phyloP scores from a whole-genome alignment of 2,888 invertebrate genomes.

The Ommatoiulus sabulosus region DNA sequence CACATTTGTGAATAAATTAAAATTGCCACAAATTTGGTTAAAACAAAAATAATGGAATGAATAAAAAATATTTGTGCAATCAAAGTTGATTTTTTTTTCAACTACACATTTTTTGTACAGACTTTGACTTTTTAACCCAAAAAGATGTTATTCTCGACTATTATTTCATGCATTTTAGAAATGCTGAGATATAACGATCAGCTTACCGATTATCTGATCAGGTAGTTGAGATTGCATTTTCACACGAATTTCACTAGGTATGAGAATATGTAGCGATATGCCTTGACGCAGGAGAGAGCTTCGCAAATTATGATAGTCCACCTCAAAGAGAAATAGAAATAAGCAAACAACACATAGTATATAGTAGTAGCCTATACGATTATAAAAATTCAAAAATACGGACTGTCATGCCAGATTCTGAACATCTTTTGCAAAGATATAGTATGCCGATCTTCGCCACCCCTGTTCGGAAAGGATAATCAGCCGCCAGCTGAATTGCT shows the following conservation, averaged over 20 bases:
- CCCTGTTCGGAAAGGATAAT: slow-evolving; percentile 81
- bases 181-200: neutral
- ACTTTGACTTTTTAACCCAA: too few relatives aligned
- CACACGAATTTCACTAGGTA: slow-evolving; percentile 59
- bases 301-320: slow-evolving; percentile 52
- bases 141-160: too few relatives aligned
- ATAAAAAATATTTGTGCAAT: too few relatives aligned
- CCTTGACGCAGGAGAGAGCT: slow-evolving; percentile 40
- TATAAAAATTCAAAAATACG: slow-evolving; percentile 14
- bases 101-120: too few relatives aligned
- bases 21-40: too few relatives aligned
- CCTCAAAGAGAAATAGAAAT: slow-evolving; percentile 10
- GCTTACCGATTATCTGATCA: slow-evolving; percentile 60
- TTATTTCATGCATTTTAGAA: neutral
- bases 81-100: too few relatives aligned
- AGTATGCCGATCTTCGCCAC: slow-evolving; percentile 81
- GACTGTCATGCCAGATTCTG: slow-evolving; percentile 56
- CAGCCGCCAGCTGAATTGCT: slow-evolving; percentile 75
- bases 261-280: slow-evolving; percentile 51
- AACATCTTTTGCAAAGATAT: slow-evolving; percentile 75
- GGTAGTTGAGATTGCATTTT: slow-evolving; percentile 57
- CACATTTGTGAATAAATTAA: too few relatives aligned
- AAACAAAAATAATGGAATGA: too few relatives aligned
- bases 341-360: neutral
- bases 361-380: too few relatives aligned